These are phyloP conservation scores for Camarhynchus parvulus DNA, from an alignment of 2,113 vertebrate genomes.

Conservation along the genomic window DNA sequence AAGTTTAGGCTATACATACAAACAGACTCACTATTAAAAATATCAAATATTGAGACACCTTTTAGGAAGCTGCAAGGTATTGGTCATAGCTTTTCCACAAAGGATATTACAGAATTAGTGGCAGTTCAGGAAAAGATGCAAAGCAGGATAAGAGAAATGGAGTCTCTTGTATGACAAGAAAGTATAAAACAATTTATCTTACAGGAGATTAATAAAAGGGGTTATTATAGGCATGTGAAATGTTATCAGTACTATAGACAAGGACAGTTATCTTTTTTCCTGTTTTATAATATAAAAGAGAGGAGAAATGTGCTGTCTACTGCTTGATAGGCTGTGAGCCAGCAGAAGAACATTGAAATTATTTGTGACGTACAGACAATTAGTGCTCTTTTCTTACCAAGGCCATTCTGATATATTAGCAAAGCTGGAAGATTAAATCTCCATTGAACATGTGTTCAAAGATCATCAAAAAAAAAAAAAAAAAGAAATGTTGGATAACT, in stretches of 20 bases:
- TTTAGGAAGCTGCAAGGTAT: neutral
- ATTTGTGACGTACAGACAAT: neutral
- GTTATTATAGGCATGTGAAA: neutral
- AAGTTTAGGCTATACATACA: neutral
- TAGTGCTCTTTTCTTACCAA: neutral
- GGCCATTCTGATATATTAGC: neutral
- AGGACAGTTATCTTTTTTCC: neutral
- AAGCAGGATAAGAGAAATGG: neutral
- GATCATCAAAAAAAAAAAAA: neutral
- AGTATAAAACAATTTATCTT: neutral
- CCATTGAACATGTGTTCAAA: neutral
- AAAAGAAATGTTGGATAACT: neutral
- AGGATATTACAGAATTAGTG: neutral
- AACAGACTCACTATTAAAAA: neutral
- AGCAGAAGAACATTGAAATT: neutral
- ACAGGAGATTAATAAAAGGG: neutral
- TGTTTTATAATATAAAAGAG: neutral
- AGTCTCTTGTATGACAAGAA: neutral
- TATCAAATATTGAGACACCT: neutral
- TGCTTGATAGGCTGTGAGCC: neutral
- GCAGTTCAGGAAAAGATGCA: neutral
- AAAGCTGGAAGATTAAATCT: neutral
- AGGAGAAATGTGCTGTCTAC: neutral
- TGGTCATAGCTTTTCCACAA: neutral
- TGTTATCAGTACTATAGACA: neutral